Evolutionary conservation across 1,140 invertebrate genomes (phyloP).

Genomic region (Agrypnia vestita): DNA sequence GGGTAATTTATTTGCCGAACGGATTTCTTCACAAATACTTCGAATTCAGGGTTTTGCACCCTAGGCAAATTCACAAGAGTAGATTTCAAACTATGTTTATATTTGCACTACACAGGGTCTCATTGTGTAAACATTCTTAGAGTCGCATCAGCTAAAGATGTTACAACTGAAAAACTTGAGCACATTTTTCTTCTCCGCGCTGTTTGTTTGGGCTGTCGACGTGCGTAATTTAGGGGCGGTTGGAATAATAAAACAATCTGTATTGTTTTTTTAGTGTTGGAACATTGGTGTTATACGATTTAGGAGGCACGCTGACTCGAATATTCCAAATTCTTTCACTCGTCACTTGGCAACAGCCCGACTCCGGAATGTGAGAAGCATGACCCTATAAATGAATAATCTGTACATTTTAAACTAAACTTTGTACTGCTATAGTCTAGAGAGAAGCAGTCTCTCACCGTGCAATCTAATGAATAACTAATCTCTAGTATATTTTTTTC

Average conservation of each 20-base stretch:
- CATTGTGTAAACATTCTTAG: neutral
- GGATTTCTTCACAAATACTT: conserved; percentile 22
- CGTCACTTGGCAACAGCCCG: neutral
- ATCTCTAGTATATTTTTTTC: too few species aligned
- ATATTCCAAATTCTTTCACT: neutral
- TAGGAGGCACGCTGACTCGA: neutral
- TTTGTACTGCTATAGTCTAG: too few species aligned
- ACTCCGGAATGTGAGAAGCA: too few species aligned
- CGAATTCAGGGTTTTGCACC: neutral
- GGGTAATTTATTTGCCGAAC: conserved; percentile 15
- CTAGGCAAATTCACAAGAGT: neutral
- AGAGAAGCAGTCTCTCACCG: too few species aligned
- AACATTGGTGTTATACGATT: neutral
- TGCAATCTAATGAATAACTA: too few species aligned
- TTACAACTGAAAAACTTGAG: neutral
- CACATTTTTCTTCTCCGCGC: conserved; percentile 22
- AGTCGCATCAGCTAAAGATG: neutral
- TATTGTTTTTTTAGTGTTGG: conserved; percentile 8
- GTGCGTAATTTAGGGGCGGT: conserved; percentile 11
- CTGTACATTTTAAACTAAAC: too few species aligned
- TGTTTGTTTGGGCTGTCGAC: conserved; percentile 7
- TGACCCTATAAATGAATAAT: too few species aligned
- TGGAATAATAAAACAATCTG: neutral
- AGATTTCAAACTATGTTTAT: neutral
- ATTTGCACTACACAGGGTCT: conserved; percentile 2